Percentiles rank a stretch among this genome's conserved stretches.
These are phyloP conservation scores for Zeuzera pyrina DNA, from an alignment of 2,888 invertebrate species.

Conservation along the genomic window DNA sequence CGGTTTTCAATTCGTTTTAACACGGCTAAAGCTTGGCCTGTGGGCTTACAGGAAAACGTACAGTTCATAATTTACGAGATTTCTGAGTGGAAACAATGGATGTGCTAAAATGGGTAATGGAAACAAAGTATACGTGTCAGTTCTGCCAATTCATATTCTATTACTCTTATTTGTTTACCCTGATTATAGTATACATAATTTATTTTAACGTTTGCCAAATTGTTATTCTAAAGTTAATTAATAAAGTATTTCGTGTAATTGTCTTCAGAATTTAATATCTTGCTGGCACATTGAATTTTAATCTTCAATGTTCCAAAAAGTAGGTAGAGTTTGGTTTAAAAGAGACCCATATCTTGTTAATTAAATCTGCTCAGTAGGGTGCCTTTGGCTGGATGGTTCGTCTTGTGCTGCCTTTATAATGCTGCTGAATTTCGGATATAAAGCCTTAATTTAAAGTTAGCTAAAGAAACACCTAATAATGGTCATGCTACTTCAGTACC, in stretches of 20 bases:
- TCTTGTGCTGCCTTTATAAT: constrained; percentile 46
- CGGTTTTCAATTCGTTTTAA: constrained; percentile 69
- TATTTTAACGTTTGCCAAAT: no score
- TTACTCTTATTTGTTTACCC: no score
- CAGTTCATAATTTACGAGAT: constrained; percentile 64
- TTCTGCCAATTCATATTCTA: no score
- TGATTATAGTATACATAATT: no score
- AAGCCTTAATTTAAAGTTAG: constrained; percentile 63
- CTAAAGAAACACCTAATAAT: no score
- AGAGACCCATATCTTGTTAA: constrained; percentile 70
- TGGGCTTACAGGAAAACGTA: constrained; percentile 56
- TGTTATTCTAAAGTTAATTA: no score
- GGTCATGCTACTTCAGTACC: no score
- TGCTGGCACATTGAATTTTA: constrained; percentile 62
- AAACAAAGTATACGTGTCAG: no score
- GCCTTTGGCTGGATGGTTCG: constrained; percentile 46
- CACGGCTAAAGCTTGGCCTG: constrained; percentile 47
- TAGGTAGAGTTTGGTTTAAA: constrained; percentile 63
- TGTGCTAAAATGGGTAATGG: constrained; percentile 62
- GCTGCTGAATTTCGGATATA: constrained; percentile 61
- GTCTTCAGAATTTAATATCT: constrained; percentile 51
- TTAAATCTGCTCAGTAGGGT: constrained; percentile 67
- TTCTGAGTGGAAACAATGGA: constrained; percentile 57
- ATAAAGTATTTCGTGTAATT: no score
- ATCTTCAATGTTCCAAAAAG: constrained; percentile 63